Evolutionary conservation across 2,888 invertebrate genomes (phyloP).

Genomic region (Crocallis elinguaria): DNA sequence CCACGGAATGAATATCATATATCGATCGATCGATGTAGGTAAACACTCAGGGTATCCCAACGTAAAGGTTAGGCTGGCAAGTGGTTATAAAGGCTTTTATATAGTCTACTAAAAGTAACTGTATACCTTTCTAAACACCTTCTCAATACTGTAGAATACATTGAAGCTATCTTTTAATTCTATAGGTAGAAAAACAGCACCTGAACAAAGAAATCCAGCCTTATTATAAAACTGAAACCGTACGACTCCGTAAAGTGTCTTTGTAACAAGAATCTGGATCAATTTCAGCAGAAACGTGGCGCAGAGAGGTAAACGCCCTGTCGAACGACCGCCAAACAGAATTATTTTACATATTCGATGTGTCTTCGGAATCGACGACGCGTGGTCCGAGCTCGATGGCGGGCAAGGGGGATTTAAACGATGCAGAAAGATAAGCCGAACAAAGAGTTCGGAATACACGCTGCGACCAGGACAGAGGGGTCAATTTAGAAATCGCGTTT

Average conservation of each 20-base stretch:
- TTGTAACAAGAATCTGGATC: constrained; percentile 44
- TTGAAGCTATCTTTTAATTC: no score
- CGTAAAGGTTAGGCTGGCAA: no score
- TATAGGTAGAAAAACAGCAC: background rate
- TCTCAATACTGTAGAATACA: no score
- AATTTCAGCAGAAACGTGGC: constrained; percentile 50
- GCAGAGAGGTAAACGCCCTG: constrained; percentile 57
- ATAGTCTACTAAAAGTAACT: no score
- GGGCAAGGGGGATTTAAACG: constrained; percentile 12
- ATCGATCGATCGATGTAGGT: no score
- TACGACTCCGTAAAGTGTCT: constrained; percentile 7
- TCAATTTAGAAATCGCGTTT: constrained; percentile 16
- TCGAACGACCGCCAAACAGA: constrained; percentile 47
- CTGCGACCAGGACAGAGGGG: constrained; percentile 6
- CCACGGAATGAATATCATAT: background rate
- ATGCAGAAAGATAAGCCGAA: constrained; percentile 16
- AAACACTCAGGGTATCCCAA: no score
- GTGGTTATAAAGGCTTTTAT: no score
- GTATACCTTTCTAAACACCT: no score
- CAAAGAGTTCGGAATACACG: constrained; percentile 16
- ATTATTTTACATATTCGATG: constrained; percentile 62
- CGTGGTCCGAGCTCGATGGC: constrained; percentile 16
- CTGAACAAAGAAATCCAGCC: background rate
- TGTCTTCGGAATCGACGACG: constrained; percentile 41
- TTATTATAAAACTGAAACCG: background rate